Evolutionary conservation across 2,113 vertebrate species (phyloP).

Genomic region (Callionymus lyra): DNA sequence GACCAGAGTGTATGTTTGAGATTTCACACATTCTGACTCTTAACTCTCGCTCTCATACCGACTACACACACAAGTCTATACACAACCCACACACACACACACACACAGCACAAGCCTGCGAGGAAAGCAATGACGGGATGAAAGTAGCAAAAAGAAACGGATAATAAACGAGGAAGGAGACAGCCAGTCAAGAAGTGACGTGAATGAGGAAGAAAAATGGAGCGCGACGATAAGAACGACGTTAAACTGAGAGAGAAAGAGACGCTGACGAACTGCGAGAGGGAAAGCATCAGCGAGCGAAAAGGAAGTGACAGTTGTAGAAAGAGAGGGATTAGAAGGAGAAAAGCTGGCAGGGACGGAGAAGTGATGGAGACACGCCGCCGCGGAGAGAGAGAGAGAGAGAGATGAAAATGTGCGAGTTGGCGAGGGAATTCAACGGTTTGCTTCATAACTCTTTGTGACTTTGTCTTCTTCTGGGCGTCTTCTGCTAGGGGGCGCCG

Average conservation of each 20-base stretch:
- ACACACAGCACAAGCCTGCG: slow-evolving; percentile 12
- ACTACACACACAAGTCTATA: slow-evolving; percentile 18
- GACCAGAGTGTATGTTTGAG: too few species aligned
- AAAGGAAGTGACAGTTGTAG: slow-evolving; percentile 4
- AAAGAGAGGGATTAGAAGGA: slow-evolving; percentile 7
- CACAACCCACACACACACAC: slow-evolving; percentile 10
- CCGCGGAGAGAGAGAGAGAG: neutral
- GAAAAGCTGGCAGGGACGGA: slow-evolving; percentile 3
- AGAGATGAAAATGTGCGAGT: neutral
- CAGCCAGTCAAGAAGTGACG: slow-evolving; percentile 9
- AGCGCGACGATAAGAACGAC: slow-evolving; percentile 16
- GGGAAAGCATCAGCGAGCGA: slow-evolving; percentile 2
- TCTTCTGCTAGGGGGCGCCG: too few species aligned
- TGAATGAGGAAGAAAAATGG: slow-evolving; percentile 3
- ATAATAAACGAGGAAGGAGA: slow-evolving; percentile 10
- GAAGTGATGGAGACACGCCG: slow-evolving; percentile 2
- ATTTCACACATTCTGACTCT: too few species aligned
- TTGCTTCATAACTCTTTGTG: too few species aligned
- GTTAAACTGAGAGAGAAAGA: slow-evolving; percentile 11
- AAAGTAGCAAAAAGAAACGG: slow-evolving; percentile 34
- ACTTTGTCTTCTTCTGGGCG: too few species aligned
- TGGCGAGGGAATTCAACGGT: too few species aligned
- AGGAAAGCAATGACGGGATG: slow-evolving; percentile 31
- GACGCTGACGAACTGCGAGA: slow-evolving; percentile 2
- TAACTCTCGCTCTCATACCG: slow-evolving; percentile 32